A percentile compares a stretch with the other conserved stretches of the same genome.
These are phyloP conservation scores for Neogale vison DNA, from an alignment of 2,113 vertebrate species.

Conservation along the genomic window DNA sequence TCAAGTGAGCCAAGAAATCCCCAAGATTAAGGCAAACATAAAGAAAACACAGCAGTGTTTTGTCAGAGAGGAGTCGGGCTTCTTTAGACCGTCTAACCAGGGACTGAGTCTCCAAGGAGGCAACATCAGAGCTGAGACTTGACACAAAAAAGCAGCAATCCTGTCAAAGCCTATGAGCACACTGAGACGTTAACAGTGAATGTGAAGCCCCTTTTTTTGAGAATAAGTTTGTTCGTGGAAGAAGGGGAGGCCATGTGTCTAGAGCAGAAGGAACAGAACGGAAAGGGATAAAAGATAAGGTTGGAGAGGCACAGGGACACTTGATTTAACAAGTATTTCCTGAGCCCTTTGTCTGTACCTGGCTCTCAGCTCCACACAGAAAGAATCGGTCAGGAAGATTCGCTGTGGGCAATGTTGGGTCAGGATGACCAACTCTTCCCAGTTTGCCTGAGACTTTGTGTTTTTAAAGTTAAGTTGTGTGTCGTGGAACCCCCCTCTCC, in stretches of 20 bases:
- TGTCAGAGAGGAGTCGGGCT: background rate
- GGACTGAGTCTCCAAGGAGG: background rate
- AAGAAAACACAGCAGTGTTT: background rate
- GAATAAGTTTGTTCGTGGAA: background rate
- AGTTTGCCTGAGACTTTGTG: background rate
- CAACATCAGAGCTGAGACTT: background rate
- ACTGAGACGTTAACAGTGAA: accelerated
- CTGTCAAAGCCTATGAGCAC: background rate
- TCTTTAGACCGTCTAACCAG: background rate
- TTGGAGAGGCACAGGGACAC: accelerated
- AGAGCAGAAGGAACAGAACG: background rate
- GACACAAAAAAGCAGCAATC: accelerated
- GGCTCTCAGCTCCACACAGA: background rate
- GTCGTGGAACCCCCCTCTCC: too few relatives aligned
- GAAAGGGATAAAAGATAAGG: accelerated
- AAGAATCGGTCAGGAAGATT: background rate
- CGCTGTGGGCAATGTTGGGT: accelerated
- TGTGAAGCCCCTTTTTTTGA: accelerated
- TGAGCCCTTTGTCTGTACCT: accelerated
- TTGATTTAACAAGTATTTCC: accelerated
- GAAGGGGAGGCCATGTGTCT: accelerated
- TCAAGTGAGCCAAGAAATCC: background rate
- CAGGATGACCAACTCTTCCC: too few relatives aligned
- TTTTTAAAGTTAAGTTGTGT: background rate
- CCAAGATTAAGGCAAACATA: background rate